Evolutionary conservation across 1,140 invertebrate species (phyloP).

Genomic region (Drosophila tani): DNA sequence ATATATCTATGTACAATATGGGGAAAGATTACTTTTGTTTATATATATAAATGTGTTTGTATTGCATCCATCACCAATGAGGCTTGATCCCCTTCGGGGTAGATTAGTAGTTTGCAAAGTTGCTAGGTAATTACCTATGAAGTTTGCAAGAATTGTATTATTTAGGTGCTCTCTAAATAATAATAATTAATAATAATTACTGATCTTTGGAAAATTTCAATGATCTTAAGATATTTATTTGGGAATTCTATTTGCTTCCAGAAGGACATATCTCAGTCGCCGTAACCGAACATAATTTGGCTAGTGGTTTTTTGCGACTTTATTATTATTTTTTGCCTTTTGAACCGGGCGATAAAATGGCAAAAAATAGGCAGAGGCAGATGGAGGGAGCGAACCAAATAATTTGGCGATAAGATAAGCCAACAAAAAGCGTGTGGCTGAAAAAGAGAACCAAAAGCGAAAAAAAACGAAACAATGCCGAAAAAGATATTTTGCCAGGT

Average conservation of each 20-base stretch:
- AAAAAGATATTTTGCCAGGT: conserved; percentile 21
- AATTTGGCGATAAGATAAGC: conserved; percentile 75
- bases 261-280: conserved; percentile 26
- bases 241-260: too few species aligned
- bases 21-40: conserved; percentile 33
- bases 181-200: background rate
- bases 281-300: conserved; percentile 14
- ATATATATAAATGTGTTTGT: background rate
- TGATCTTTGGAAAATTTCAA: background rate
- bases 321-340: conserved; percentile 65
- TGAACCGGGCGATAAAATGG: conserved; percentile 65
- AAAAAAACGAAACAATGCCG: conserved; percentile 16
- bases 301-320: conserved; percentile 48
- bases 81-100: background rate
- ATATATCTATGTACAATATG: conserved; percentile 9
- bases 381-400: conserved; percentile 19
- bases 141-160: too few species aligned
- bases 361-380: conserved; percentile 22
- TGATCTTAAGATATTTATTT: background rate
- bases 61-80: background rate
- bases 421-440: conserved; percentile 41
- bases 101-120: background rate
- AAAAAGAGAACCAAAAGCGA: conserved; percentile 15
- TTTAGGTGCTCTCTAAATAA: background rate
- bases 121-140: background rate